Evolutionary conservation across 2,888 invertebrate species (phyloP), one percentile per base, ranked within the genome.

Genomic region (Diarsia brunnea): DNA sequence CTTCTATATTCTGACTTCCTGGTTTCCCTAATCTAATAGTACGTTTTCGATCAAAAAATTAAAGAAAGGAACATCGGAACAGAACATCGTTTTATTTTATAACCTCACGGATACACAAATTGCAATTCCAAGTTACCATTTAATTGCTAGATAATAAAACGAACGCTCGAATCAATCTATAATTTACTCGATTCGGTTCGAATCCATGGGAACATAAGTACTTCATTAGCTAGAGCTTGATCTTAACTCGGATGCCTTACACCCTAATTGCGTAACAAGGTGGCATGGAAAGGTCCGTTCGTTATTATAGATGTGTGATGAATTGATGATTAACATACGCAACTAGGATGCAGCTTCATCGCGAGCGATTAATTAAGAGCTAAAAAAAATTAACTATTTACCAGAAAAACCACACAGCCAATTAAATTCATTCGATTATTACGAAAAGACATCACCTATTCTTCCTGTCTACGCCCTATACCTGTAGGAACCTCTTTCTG

Each of bases 1-100:
- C 43, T 65, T 72, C 24, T 14, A n/a, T 31, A 58, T 5, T 7
- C 55, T 79, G 43, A 1, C 14, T 14, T 49, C 64, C 64, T 76
- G 55, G 70, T 76, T 43, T 12, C n/a, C 11, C 12, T 1, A 21
- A n/a, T 21, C 12, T 19, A 51, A 47, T n/a, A 53, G 14, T 45
- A 45, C 5, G 24, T 14, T 55, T 78, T 49, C 2, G 10, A 31
- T 64, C 14, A 14, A 43, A 31, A 4, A 43, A 24, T 24, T 16
- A 63, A 63, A 64, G 10, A 60, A 63, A 12, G 8, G 14, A 63
- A 43, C 43, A 63, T 53, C 11, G 14, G n/a, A 63, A 61, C 7
- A 14, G 8, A 63, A 12, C n/a, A n/a, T 2, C 19, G n/a, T 63
- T 43, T 61, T 43, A 24, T 27, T 27, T 16, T 27, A 58, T 10